Conservation (phyloP, 2,888 invertebrate genomes). For the Phoenoteleia sp. region DNA sequence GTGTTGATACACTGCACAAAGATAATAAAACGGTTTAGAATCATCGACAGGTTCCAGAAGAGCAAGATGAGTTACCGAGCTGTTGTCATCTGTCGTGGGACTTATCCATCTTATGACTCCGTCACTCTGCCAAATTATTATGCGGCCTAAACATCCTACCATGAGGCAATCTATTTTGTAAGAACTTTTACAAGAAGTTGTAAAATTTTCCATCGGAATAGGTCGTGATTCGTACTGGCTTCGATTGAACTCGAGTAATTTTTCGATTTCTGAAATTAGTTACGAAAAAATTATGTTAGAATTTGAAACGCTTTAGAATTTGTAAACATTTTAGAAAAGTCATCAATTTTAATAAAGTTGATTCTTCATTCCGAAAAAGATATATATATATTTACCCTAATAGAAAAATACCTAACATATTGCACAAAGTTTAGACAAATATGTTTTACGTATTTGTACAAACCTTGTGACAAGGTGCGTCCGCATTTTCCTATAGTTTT, state of each 20-base stretch:
- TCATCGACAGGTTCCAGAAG: slow-evolving; percentile 96
- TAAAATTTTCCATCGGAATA: slow-evolving; percentile 80
- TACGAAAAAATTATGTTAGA: too few species aligned
- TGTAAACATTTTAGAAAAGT: too few species aligned
- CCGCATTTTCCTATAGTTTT: too few species aligned
- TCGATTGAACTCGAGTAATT: slow-evolving; percentile 82
- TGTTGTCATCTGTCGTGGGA: slow-evolving; percentile 80
- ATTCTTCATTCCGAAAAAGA: too few species aligned
- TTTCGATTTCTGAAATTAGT: slow-evolving; percentile 82
- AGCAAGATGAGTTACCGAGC: slow-evolving; percentile 87
- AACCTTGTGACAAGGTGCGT: too few species aligned
- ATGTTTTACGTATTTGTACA: too few species aligned
- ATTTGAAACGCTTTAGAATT: too few species aligned
- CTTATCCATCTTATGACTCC: slow-evolving; percentile 85
- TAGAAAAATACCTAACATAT: too few species aligned
- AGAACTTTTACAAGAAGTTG: slow-evolving; percentile 80
- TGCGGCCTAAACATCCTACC: slow-evolving; percentile 82
- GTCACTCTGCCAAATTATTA: slow-evolving; percentile 84
- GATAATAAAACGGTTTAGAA: slow-evolving; percentile 95
- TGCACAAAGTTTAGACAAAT: too few species aligned
- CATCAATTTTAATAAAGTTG: too few species aligned
- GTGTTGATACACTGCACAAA: slow-evolving; percentile 93
- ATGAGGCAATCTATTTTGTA: slow-evolving; percentile 84
- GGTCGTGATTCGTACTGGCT: slow-evolving; percentile 80
- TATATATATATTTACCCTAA: too few species aligned